Percentiles rank a stretch among this genome's conserved stretches.
phyloP scores from a whole-genome alignment of 2,797 vertebrate genomes.

The Galago senegalensis region DNA sequence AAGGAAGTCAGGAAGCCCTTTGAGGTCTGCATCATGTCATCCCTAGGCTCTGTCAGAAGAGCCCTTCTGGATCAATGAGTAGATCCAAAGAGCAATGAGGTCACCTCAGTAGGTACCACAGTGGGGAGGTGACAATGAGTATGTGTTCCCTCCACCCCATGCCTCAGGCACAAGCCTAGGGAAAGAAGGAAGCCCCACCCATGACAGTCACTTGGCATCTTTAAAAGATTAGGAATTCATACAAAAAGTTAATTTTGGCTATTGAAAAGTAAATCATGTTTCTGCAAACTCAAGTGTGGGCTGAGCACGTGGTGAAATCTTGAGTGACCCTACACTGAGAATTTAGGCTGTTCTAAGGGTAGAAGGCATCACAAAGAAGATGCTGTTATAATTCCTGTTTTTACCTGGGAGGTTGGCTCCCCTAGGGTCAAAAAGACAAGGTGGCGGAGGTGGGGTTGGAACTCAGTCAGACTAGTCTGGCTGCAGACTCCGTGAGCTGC shows the following conservation, averaged over 20 bases:
- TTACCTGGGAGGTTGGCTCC: not conserved
- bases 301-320: not conserved
- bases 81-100: not conserved
- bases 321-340: not conserved
- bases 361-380: not conserved
- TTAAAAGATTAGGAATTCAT: not conserved
- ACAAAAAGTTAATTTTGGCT: not conserved
- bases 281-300: not conserved
- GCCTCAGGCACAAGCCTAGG: not conserved
- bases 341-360: not conserved
- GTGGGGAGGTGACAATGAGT: not conserved
- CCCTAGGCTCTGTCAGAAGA: not conserved
- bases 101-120: not conserved
- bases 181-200: not conserved
- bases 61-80: not conserved
- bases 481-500: not conserved
- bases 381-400: not conserved
- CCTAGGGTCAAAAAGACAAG: not conserved
- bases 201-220: not conserved
- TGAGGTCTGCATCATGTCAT: too few species aligned
- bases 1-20: not conserved
- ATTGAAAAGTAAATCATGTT: not conserved
- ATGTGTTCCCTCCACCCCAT: not conserved
- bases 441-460: not conserved
- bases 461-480: not conserved